Conservation (phyloP, 2,888 invertebrate species). For the Selenia dentaria region DNA sequence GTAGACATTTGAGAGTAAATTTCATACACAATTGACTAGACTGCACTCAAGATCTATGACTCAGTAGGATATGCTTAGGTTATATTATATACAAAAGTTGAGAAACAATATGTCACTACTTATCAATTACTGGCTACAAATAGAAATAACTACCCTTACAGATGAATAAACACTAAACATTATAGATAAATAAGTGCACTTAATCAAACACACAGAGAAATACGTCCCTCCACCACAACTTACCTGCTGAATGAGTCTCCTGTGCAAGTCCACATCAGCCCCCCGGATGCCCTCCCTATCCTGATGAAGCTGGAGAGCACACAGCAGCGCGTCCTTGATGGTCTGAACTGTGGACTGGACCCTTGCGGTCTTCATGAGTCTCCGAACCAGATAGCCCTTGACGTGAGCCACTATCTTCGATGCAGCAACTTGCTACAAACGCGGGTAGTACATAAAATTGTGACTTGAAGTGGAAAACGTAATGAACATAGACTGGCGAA, state of each 20-base stretch:
- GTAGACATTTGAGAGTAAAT: too few species aligned
- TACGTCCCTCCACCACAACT: slow-evolving; percentile 3
- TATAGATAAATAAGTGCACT: too few species aligned
- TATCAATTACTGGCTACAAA: too few species aligned
- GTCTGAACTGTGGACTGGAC: slow-evolving; percentile 92
- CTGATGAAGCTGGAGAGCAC: slow-evolving; percentile 90
- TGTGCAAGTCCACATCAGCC: slow-evolving; percentile 89
- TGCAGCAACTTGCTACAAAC: slow-evolving; percentile 82
- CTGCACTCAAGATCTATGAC: too few species aligned
- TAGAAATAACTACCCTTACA: too few species aligned
- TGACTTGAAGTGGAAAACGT: slow-evolving; percentile 14
- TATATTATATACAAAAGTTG: too few species aligned
- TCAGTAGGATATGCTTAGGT: too few species aligned
- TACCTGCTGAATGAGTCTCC: slow-evolving; percentile 89
- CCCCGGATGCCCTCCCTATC: slow-evolving; percentile 84
- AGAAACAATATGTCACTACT: too few species aligned
- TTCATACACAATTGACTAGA: too few species aligned
- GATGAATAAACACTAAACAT: too few species aligned
- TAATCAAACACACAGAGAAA: too few species aligned
- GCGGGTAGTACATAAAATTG: slow-evolving; percentile 58
- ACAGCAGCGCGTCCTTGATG: slow-evolving; percentile 90
- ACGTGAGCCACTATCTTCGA: slow-evolving; percentile 87
- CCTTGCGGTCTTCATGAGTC: slow-evolving; percentile 92
- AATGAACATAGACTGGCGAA: background rate
- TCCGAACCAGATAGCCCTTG: slow-evolving; percentile 92